These are phyloP conservation scores for Cataglyphis hispanica DNA, from an alignment of 1,140 invertebrate genomes.

Conservation along the genomic window DNA sequence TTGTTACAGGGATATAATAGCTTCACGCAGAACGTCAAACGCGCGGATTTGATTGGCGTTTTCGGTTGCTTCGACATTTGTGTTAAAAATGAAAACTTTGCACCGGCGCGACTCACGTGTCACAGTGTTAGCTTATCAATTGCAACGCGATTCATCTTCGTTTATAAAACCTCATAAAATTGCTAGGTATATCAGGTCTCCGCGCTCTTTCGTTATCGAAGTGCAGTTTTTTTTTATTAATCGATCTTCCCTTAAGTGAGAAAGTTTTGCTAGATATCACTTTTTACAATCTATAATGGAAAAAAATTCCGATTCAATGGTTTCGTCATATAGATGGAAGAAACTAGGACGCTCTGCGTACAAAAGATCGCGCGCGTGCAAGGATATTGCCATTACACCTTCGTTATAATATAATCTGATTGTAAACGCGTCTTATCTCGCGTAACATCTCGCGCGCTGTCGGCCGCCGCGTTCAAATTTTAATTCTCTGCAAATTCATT, in stretches of 20 bases:
- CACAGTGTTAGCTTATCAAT: slow-evolving; percentile 49
- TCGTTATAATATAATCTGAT: slow-evolving; percentile 44
- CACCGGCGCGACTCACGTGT: neutral
- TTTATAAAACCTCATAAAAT: slow-evolving; percentile 20
- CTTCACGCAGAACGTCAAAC: slow-evolving; percentile 10
- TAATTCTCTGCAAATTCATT: slow-evolving; percentile 53
- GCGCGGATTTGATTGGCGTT: slow-evolving; percentile 63
- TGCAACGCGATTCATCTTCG: slow-evolving; percentile 25
- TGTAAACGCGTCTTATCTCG: slow-evolving; percentile 57
- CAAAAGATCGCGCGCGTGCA: neutral
- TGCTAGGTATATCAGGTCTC: neutral
- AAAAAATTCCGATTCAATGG: neutral
- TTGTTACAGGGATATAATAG: slow-evolving; percentile 58
- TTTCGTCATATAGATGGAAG: neutral
- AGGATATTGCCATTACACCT: slow-evolving; percentile 29
- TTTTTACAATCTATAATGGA: neutral
- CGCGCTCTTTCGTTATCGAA: neutral
- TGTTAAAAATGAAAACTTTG: slow-evolving; percentile 57
- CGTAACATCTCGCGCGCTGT: slow-evolving; percentile 41
- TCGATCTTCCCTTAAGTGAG: neutral
- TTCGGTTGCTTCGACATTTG: slow-evolving; percentile 43
- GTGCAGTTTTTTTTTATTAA: slow-evolving; percentile 7
- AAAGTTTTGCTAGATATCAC: neutral
- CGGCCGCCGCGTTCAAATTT: slow-evolving; percentile 50
- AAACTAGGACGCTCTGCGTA: neutral